phyloP scores from a whole-genome alignment of 2,888 invertebrate genomes.

The Ochropacha duplaris region DNA sequence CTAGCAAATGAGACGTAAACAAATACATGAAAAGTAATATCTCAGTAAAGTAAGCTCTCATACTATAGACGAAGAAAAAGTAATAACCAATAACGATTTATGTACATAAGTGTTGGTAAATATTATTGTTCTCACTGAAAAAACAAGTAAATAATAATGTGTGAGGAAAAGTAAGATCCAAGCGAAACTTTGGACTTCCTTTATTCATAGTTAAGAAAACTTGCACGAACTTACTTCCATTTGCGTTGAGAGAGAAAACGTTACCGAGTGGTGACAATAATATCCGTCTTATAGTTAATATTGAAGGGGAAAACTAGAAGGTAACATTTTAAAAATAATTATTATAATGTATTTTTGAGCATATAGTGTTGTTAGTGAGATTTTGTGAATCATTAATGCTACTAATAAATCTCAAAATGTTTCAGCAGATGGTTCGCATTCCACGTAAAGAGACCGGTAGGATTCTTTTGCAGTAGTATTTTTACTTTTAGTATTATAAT shows the following conservation, averaged over 20 bases:
- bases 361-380: no score
- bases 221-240: constrained; percentile 49
- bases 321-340: background rate
- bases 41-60: constrained; percentile 5
- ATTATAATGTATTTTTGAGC: no score
- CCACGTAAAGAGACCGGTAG: no score
- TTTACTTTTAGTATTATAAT: no score
- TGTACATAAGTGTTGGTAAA: constrained; percentile 12
- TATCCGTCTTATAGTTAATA: constrained; percentile 31
- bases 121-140: constrained; percentile 25
- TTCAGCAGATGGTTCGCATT: no score
- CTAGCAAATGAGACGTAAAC: constrained; percentile 3
- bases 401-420: no score
- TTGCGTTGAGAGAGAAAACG: constrained; percentile 39
- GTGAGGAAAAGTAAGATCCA: constrained; percentile 18
- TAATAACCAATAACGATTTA: constrained; percentile 7
- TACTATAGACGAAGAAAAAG: constrained; percentile 5
- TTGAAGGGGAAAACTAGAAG: background rate
- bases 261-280: constrained; percentile 39
- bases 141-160: constrained; percentile 35
- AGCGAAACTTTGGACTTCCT: constrained; percentile 31
- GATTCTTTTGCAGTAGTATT: no score
- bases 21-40: constrained; percentile 6
- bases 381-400: no score
- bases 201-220: constrained; percentile 49